phyloP scores from a whole-genome alignment of 2,113 vertebrate genomes.

The Phalacrocorax pelagicus region DNA sequence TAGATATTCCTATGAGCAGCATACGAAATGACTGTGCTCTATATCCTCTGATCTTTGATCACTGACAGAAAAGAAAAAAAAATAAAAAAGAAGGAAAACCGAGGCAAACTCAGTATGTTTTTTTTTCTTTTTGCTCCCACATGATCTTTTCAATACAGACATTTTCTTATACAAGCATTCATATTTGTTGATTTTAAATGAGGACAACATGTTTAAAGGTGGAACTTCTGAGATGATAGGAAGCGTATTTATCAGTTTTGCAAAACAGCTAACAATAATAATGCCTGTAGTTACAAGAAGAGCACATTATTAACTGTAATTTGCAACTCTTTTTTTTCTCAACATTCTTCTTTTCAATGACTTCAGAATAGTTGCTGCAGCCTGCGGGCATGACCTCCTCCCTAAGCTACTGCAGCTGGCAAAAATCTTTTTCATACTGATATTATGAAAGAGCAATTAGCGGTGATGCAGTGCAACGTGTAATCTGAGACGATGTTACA shows the following conservation, averaged over 20 bases:
- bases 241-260: not conserved
- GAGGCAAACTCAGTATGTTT: not conserved
- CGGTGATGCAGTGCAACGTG: not conserved
- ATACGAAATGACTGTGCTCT: not conserved
- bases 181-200: not conserved
- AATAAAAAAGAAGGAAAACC: not conserved
- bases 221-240: not conserved
- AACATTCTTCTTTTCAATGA: constrained; percentile 6
- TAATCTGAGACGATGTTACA: not conserved
- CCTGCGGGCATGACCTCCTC: not conserved
- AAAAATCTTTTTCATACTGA: not conserved
- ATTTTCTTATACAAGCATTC: not conserved
- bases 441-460: constrained; percentile 5
- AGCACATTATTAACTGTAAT: not conserved
- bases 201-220: constrained; percentile 3
- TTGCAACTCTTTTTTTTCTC: not conserved
- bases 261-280: not conserved
- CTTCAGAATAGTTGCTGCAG: not conserved
- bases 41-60: not conserved
- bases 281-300: constrained; percentile 13
- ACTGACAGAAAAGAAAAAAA: not conserved
- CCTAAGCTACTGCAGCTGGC: not conserved
- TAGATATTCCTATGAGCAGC: not conserved
- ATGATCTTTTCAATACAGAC: not conserved
- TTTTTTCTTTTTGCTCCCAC: not conserved